Conservation (phyloP, 1,140 invertebrate genomes). For the Lordiphosa mommai region DNA sequence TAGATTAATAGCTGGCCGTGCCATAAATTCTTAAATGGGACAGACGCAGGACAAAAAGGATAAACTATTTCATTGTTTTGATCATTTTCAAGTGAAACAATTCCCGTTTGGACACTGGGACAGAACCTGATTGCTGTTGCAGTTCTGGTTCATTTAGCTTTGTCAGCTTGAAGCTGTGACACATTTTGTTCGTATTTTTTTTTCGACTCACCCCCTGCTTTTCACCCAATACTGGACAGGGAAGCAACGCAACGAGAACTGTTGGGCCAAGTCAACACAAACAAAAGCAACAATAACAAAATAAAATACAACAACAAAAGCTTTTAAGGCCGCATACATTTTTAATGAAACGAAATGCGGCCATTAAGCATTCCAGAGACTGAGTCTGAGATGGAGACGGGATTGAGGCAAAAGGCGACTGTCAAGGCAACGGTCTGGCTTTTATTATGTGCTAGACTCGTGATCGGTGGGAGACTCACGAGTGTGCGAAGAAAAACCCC, state of each 20-base stretch:
- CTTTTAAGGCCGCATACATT: slow-evolving; percentile 73
- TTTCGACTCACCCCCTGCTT: background rate
- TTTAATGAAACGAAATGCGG: slow-evolving; percentile 75
- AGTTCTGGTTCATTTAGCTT: slow-evolving; percentile 36
- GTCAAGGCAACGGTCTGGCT: slow-evolving; percentile 17
- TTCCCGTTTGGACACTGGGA: background rate
- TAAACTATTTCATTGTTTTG: slow-evolving; percentile 13
- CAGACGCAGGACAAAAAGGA: slow-evolving; percentile 16
- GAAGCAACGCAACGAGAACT: slow-evolving; percentile 21
- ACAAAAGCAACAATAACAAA: slow-evolving; percentile 11
- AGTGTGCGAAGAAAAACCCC: too few relatives aligned
- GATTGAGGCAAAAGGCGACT: slow-evolving; percentile 17
- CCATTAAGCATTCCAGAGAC: slow-evolving; percentile 69
- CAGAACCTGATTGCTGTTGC: slow-evolving; percentile 9
- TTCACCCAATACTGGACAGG: slow-evolving; percentile 4
- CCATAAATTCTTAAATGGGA: slow-evolving; percentile 47
- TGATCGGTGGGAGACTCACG: too few relatives aligned
- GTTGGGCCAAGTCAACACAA: slow-evolving; percentile 11
- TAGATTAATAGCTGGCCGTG: slow-evolving; percentile 59
- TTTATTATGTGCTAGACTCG: background rate
- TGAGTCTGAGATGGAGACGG: slow-evolving; percentile 22
- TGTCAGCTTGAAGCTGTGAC: slow-evolving; percentile 26
- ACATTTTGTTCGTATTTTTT: slow-evolving; percentile 6
- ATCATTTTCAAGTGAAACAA: background rate
- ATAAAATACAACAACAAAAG: slow-evolving; percentile 55